Conservation (phyloP, 2,888 invertebrate genomes). For the Epirrhoe tristata region DNA sequence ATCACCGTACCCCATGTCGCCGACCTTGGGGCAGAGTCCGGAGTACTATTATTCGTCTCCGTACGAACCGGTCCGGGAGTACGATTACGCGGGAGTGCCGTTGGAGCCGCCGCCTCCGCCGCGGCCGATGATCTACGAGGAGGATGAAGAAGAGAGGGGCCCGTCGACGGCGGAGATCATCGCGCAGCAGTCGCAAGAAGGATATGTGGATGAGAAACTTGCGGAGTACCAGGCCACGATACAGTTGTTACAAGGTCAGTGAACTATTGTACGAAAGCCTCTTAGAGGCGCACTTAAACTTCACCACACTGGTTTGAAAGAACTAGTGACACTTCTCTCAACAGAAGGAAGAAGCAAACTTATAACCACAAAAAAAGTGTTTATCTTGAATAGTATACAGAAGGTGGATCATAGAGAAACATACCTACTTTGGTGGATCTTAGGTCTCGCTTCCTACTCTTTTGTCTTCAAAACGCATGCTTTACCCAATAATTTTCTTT, state of each 20-base stretch:
- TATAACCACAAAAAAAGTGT: not conserved
- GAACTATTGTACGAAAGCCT: not conserved
- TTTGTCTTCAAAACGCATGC: no score
- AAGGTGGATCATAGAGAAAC: not conserved
- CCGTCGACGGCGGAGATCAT: slow-evolving; percentile 96
- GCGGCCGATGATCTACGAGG: slow-evolving; percentile 86
- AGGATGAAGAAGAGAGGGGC: slow-evolving; percentile 90
- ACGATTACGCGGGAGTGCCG: slow-evolving; percentile 91
- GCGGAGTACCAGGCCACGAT: slow-evolving; percentile 97
- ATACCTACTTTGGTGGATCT: no score
- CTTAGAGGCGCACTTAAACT: no score
- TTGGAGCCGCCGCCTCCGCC: slow-evolving; percentile 92
- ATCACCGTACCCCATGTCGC: slow-evolving; percentile 83
- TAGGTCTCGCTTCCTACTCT: no score
- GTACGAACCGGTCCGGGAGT: slow-evolving; percentile 86
- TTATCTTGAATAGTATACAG: not conserved
- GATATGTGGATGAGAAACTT: slow-evolving; percentile 96
- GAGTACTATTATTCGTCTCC: slow-evolving; percentile 86
- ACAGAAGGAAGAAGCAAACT: no score
- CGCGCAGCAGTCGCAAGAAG: slow-evolving; percentile 97
- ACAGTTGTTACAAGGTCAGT: slow-evolving; percentile 94
- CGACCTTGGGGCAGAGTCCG: slow-evolving; percentile 86
- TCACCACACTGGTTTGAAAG: no score
- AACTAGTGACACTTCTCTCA: no score
- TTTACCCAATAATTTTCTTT: not conserved